Base-by-base conservation (phyloP, 1,140 invertebrate genomes). In the Venturia canescens region DNA sequence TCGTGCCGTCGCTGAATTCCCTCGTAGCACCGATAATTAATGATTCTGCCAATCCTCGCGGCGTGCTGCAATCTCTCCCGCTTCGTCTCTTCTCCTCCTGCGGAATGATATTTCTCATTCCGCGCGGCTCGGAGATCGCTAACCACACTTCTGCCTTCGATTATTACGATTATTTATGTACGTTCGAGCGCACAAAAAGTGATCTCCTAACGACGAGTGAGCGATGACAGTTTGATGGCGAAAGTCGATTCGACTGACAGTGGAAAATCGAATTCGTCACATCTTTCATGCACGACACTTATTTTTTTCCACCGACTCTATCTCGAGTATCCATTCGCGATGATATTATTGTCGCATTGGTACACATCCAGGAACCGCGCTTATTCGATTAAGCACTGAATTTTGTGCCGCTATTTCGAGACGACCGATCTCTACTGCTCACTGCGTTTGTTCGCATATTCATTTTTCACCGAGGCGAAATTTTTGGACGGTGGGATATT, bases 21-120 rank as follows among this genome's bases (percentile, higher is more conserved):
- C 71, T 72, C 44, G 44, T 44, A 29, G 2, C 15, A 1, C 23
- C 7, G n/a, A 80, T 84, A 83, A 86, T 86, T 86, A 86, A 86
- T 86, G 80, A 83, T 83, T 63, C 63, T 48, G 60, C 60, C 66
- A 67, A 70, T 80, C 57, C 34, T 72, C 66, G 18, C 66, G 18
- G 26, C 57, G 63, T 29, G 34, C n/a, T 16, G 27, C 34, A 23
- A 1, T 72, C 21, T 34, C 15, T 72, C 18, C 34, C 11, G 5
- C 3, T 70, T 23, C 38, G 31, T 26, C 18, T 34, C 67, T 70
- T 29, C 27, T 70, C 18, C 38, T 11, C 3, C n/a, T 29, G 7
- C 23, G 18, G 38, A 38, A 72, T 66, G 13, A 23, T 66, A 13
- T 23, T 66, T 66, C 60, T 66, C 9, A 66, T 66, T 66, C 23